phyloP scores from a whole-genome alignment of 2,113 vertebrate species.

The Scortum barcoo region DNA sequence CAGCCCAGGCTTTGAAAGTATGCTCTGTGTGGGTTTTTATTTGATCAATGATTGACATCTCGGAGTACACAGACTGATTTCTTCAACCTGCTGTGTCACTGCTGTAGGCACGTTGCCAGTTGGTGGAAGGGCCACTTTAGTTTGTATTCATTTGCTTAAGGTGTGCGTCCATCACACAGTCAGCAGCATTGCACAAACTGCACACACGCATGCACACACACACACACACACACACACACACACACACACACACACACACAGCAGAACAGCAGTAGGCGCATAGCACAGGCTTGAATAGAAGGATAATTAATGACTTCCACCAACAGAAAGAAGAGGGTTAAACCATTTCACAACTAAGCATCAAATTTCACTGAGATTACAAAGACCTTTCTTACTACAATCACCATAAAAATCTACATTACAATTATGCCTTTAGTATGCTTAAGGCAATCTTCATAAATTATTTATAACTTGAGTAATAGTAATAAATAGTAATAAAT shows the following conservation, averaged over 20 bases:
- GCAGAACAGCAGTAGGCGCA: constrained; percentile 13
- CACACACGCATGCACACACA: background rate
- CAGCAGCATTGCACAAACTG: constrained; percentile 68
- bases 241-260: no score
- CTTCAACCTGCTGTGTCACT: constrained; percentile 79
- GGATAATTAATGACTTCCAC: constrained; percentile 60
- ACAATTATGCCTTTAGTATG: background rate
- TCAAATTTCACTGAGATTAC: background rate
- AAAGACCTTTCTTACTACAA: background rate
- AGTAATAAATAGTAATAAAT: no score
- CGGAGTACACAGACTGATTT: constrained; percentile 54
- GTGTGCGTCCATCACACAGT: constrained; percentile 61
- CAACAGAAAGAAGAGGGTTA: constrained; percentile 22
- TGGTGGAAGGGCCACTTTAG: constrained; percentile 39
- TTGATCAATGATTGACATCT: constrained; percentile 82
- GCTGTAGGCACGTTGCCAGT: constrained; percentile 64
- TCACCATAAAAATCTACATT: background rate
- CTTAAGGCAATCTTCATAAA: background rate
- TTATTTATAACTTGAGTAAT: background rate
- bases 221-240: no score
- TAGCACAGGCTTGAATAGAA: constrained; percentile 22
- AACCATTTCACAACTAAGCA: constrained; percentile 20
- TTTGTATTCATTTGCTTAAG: constrained; percentile 76
- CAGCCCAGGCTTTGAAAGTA: constrained; percentile 24
- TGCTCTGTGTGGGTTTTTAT: constrained; percentile 40